Evolutionary conservation across 2,797 vertebrate genomes (phyloP).

Genomic region (Lithobates pipiens): DNA sequence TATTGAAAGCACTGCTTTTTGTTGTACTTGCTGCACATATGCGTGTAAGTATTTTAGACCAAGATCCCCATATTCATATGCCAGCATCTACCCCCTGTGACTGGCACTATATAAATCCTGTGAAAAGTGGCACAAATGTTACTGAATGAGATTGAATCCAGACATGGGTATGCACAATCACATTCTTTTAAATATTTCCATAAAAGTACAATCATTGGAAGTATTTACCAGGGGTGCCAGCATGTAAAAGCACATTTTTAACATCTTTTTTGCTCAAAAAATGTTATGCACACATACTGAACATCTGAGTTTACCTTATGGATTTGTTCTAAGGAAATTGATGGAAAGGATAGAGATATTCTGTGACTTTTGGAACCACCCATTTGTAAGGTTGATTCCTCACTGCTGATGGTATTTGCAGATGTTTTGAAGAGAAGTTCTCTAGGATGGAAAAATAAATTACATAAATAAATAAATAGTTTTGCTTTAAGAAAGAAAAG

Average conservation of each 20-base stretch:
- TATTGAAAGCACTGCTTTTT: too few species aligned
- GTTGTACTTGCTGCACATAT: too few species aligned
- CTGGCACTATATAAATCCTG: too few species aligned
- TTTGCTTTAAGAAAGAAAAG: neutral
- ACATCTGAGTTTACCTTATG: constrained; percentile 28
- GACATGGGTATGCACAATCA: too few species aligned
- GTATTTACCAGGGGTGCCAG: neutral
- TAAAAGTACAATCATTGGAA: too few species aligned
- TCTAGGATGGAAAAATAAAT: neutral
- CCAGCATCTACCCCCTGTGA: too few species aligned
- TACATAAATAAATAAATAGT: neutral
- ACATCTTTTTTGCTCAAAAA: neutral
- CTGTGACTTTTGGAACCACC: neutral
- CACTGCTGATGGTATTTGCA: neutral
- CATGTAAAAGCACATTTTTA: neutral
- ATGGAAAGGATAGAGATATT: neutral
- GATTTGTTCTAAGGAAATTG: fast-evolving
- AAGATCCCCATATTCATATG: too few species aligned
- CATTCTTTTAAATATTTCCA: too few species aligned
- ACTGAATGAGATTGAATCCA: too few species aligned
- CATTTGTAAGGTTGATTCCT: constrained; percentile 11
- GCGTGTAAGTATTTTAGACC: too few species aligned
- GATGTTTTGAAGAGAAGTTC: neutral
- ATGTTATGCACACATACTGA: neutral
- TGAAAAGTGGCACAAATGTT: too few species aligned